Conservation (phyloP, 2,113 vertebrate genomes). For the Vulpes ferrilata region DNA sequence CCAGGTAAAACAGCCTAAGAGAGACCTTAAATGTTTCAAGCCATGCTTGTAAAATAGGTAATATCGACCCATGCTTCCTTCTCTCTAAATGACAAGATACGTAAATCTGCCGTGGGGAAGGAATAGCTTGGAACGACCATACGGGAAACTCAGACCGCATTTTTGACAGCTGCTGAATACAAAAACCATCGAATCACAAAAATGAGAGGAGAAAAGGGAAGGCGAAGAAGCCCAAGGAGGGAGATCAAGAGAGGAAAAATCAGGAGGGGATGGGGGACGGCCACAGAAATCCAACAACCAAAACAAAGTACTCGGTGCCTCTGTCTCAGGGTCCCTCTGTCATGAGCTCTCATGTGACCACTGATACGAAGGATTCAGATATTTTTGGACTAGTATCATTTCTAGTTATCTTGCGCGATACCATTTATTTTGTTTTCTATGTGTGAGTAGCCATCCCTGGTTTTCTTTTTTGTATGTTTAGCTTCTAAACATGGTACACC, state of each 20-base stretch:
- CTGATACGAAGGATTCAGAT: background rate
- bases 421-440: conserved; percentile 1
- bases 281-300: background rate
- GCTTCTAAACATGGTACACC: background rate
- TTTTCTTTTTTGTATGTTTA: conserved; percentile 18
- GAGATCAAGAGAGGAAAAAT: fast-evolving
- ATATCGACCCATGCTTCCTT: background rate
- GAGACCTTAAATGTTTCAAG: conserved; percentile 5
- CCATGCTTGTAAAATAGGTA: background rate
- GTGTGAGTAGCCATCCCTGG: background rate
- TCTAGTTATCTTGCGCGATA: background rate
- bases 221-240: background rate
- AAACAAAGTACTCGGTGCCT: no score
- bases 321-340: fast-evolving
- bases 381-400: background rate
- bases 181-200: background rate
- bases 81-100: conserved; percentile 34
- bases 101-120: background rate
- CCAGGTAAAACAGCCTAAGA: background rate
- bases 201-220: background rate
- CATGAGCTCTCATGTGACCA: background rate
- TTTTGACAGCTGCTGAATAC: background rate
- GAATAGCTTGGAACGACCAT: background rate
- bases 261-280: no score
- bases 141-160: background rate